Evolutionary conservation across 2,797 vertebrate genomes (phyloP).

Genomic region (Anomalospiza imberbis): DNA sequence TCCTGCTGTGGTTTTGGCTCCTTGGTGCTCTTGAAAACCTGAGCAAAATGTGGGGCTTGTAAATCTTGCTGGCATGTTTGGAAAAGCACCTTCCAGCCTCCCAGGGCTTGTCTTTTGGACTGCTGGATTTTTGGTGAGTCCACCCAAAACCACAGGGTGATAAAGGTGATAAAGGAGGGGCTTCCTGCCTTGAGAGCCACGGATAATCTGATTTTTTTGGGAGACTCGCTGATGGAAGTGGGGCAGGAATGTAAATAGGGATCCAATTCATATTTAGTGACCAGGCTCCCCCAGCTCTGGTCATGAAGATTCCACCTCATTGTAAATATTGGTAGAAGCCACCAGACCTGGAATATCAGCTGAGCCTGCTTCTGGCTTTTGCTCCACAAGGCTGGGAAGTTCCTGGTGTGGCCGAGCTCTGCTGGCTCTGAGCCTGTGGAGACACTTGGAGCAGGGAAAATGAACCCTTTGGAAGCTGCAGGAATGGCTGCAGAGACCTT

Average conservation of each 20-base stretch:
- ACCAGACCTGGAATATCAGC: neutral
- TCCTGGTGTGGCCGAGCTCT: neutral
- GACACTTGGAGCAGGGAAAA: neutral
- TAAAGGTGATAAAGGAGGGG: neutral
- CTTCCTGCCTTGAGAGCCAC: neutral
- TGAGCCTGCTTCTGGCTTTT: neutral
- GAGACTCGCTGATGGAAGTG: neutral
- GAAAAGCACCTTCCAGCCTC: neutral
- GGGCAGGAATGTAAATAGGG: constrained; percentile 15
- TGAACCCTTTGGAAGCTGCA: neutral
- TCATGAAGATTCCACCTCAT: neutral
- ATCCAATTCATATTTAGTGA: neutral
- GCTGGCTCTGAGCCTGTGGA: neutral
- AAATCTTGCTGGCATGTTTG: neutral
- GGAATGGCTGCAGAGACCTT: neutral
- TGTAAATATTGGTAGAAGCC: constrained; percentile 23
- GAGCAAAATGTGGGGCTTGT: neutral
- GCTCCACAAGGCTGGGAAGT: neutral
- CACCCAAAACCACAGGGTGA: neutral
- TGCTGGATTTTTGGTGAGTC: neutral
- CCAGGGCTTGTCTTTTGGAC: neutral
- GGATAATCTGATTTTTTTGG: neutral
- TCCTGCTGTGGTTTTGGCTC: neutral
- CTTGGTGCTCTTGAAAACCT: neutral
- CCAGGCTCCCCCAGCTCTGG: neutral